phyloP scores from a whole-genome alignment of 2,888 invertebrate species.

The Drosophila merina region DNA sequence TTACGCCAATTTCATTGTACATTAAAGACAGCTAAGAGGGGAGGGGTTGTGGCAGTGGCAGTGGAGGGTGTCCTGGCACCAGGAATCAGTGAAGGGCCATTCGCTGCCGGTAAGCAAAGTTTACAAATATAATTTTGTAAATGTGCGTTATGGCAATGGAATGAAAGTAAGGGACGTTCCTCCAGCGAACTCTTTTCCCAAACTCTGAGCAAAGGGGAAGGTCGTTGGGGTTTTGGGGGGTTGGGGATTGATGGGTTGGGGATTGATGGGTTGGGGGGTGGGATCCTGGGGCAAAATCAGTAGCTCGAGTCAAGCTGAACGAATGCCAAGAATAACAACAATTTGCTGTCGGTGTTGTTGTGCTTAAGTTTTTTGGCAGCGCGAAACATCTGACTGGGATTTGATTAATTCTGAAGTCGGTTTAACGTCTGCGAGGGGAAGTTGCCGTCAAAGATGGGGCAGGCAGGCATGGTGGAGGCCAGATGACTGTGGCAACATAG shows the following conservation, averaged over 20 bases:
- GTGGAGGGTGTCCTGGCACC: slow-evolving; percentile 3
- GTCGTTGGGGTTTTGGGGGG: too few relatives aligned
- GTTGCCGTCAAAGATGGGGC: background rate
- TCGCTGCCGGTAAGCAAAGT: slow-evolving; percentile 54
- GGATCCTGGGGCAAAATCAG: slow-evolving; percentile 23
- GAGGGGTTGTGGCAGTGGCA: background rate
- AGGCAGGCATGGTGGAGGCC: too few relatives aligned
- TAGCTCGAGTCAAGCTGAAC: slow-evolving; percentile 25
- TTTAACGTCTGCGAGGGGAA: slow-evolving; percentile 66
- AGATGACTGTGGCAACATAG: background rate
- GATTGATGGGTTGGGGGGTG: background rate
- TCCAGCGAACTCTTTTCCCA: slow-evolving; percentile 60
- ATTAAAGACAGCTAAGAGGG: slow-evolving; percentile 59
- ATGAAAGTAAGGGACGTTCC: slow-evolving; percentile 49
- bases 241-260: too few relatives aligned
- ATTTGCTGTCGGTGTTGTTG: slow-evolving; percentile 62
- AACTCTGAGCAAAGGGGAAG: slow-evolving; percentile 14
- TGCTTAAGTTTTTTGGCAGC: slow-evolving; percentile 75
- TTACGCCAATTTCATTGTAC: slow-evolving; percentile 73
- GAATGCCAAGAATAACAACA: slow-evolving; percentile 68
- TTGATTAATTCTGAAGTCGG: slow-evolving; percentile 78
- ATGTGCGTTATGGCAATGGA: slow-evolving; percentile 77
- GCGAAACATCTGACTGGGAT: slow-evolving; percentile 76
- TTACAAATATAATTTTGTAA: slow-evolving; percentile 78
- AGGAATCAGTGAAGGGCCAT: slow-evolving; percentile 38